Percentiles rank a stretch among this genome's conserved stretches.
phyloP scores from a whole-genome alignment of 2,113 vertebrate species.

The Platysternon megacephalum region DNA sequence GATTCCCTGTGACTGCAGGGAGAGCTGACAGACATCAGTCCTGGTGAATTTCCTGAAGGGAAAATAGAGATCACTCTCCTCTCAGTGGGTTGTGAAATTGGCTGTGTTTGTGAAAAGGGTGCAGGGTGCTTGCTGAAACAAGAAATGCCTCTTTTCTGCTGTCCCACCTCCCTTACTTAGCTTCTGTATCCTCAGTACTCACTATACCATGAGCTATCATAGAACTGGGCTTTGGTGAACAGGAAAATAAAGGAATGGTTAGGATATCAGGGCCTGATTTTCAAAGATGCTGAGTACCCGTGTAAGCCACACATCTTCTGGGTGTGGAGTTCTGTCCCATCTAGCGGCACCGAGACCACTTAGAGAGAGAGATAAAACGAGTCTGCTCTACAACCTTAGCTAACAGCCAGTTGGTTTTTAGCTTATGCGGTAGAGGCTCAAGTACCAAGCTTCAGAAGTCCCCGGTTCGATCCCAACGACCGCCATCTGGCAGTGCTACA shows the following conservation, averaged over 20 bases:
- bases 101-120: neutral
- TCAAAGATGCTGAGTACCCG: accelerated
- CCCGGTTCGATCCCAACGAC: too few species aligned
- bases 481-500: too few species aligned
- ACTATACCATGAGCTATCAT: neutral
- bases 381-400: too few species aligned
- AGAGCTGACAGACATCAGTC: neutral
- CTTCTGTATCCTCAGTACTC: neutral
- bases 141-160: neutral
- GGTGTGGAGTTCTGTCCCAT: too few species aligned
- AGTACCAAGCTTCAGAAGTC: too few species aligned
- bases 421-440: too few species aligned
- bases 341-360: too few species aligned
- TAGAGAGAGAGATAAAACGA: too few species aligned
- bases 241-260: neutral
- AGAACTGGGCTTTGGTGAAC: neutral
- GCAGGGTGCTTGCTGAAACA: neutral
- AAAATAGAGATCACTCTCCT: neutral
- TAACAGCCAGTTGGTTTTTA: too few species aligned
- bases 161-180: neutral
- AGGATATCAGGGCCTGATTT: neutral
- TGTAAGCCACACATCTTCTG: too few species aligned
- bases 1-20: neutral
- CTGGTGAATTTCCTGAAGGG: accelerated
- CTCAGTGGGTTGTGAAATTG: neutral